phyloP scores from a whole-genome alignment of 2,113 vertebrate species.

The Aix galericulata region DNA sequence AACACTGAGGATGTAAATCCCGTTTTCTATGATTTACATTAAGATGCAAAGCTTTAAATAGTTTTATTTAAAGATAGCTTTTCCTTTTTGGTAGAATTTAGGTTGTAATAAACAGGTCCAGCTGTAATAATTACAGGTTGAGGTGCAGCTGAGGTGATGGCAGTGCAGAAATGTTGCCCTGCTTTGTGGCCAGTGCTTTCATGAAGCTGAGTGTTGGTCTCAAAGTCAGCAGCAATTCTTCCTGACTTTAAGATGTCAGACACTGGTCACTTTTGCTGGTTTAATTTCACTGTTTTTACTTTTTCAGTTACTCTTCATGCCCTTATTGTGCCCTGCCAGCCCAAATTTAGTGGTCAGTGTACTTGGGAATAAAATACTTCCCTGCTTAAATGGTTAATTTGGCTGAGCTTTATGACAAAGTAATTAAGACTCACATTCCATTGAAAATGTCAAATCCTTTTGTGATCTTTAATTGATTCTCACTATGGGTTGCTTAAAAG shows the following conservation, averaged over 20 bases:
- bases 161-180: neutral
- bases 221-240: neutral
- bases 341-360: neutral
- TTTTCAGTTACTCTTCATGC: neutral
- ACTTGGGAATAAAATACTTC: neutral
- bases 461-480: neutral
- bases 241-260: neutral
- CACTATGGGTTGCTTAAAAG: neutral
- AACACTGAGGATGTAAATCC: neutral
- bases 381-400: neutral
- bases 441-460: neutral
- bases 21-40: neutral
- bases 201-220: neutral
- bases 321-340: neutral
- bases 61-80: constrained; percentile 36
- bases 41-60: neutral
- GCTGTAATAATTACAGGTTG: constrained; percentile 31
- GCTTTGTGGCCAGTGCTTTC: neutral
- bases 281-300: neutral
- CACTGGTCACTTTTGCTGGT: neutral
- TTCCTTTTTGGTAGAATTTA: neutral
- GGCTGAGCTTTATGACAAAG: neutral
- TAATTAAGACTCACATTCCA: neutral
- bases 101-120: constrained; percentile 49
- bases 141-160: constrained; percentile 44